A percentile compares a stretch with the other conserved stretches of the same genome.
phyloP scores from a whole-genome alignment of 2,888 invertebrate species.

The Encarsia formosa region DNA sequence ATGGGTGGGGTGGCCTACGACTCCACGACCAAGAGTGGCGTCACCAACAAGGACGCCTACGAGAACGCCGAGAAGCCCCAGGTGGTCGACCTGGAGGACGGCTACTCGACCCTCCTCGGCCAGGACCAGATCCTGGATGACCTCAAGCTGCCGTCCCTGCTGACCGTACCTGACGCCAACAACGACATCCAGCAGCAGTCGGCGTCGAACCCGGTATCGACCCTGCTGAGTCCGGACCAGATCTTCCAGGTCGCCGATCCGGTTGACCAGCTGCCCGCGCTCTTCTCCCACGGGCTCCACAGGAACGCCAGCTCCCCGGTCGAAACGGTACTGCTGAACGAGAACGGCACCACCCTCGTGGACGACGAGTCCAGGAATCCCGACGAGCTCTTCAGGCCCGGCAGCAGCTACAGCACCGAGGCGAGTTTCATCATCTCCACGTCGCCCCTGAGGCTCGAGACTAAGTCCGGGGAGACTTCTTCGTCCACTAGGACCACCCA shows the following conservation, averaged over 20 bases:
- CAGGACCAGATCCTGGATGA: slow-evolving; percentile 43
- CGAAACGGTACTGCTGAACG: slow-evolving; percentile 52
- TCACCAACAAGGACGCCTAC: slow-evolving; percentile 51
- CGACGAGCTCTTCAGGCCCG: slow-evolving; percentile 47
- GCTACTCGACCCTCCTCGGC: slow-evolving; percentile 39
- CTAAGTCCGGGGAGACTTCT: background rate
- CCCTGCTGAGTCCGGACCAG: slow-evolving; percentile 44
- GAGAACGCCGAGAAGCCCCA: slow-evolving; percentile 47
- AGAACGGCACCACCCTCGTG: slow-evolving; percentile 47
- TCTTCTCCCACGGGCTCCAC: slow-evolving; percentile 44
- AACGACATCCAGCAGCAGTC: slow-evolving; percentile 37
- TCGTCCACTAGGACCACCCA: background rate
- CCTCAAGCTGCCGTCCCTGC: slow-evolving; percentile 39
- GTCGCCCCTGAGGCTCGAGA: background rate
- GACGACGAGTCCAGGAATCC: slow-evolving; percentile 48
- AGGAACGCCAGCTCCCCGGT: slow-evolving; percentile 36
- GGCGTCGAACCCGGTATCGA: slow-evolving; percentile 37
- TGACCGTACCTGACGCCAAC: slow-evolving; percentile 39
- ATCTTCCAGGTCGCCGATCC: slow-evolving; percentile 49
- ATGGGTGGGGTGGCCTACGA: slow-evolving; percentile 34
- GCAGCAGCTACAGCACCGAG: background rate
- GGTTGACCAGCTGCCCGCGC: slow-evolving; percentile 46
- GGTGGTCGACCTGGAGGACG: slow-evolving; percentile 32
- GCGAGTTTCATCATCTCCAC: background rate
- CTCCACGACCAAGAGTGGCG: slow-evolving; percentile 36